These are phyloP conservation scores for Archilochus colubris DNA, from an alignment of 2,113 vertebrate genomes.

Conservation along the genomic window DNA sequence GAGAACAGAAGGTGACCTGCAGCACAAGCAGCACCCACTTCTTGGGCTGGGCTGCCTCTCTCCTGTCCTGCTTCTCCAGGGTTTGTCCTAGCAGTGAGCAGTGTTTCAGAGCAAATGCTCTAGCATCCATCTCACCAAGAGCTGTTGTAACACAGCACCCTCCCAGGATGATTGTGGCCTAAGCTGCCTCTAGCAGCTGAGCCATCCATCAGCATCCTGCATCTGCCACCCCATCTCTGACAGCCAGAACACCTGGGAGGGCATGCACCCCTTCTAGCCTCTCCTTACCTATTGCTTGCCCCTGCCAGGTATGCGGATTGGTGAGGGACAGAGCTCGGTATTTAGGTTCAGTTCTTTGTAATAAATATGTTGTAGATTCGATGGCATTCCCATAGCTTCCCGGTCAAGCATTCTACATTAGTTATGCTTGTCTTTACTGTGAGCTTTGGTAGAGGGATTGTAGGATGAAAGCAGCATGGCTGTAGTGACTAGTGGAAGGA, in stretches of 20 bases:
- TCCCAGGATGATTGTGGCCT: background rate
- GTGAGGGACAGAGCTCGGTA: background rate
- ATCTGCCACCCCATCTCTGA: background rate
- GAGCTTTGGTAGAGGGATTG: background rate
- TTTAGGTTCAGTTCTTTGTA: background rate
- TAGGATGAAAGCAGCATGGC: background rate
- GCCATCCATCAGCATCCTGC: background rate
- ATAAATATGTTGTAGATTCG: background rate
- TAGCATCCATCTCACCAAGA: fast-evolving
- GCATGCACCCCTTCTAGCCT: fast-evolving
- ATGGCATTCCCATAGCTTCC: background rate
- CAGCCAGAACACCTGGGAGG: fast-evolving
- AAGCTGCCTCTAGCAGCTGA: background rate
- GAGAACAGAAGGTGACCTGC: background rate
- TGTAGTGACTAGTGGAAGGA: background rate
- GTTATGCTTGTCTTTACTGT: background rate
- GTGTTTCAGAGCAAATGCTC: background rate
- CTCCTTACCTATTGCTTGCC: fast-evolving
- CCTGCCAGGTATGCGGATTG: background rate
- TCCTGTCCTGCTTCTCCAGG: background rate
- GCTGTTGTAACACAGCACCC: background rate
- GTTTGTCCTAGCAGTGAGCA: fast-evolving
- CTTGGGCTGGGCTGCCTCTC: background rate
- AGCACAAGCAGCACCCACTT: fast-evolving
- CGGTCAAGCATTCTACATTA: background rate